Evolutionary conservation across 2,113 vertebrate genomes (phyloP), one percentile per base, ranked within the genome.

Genomic region (Nothobranchius furzeri): DNA sequence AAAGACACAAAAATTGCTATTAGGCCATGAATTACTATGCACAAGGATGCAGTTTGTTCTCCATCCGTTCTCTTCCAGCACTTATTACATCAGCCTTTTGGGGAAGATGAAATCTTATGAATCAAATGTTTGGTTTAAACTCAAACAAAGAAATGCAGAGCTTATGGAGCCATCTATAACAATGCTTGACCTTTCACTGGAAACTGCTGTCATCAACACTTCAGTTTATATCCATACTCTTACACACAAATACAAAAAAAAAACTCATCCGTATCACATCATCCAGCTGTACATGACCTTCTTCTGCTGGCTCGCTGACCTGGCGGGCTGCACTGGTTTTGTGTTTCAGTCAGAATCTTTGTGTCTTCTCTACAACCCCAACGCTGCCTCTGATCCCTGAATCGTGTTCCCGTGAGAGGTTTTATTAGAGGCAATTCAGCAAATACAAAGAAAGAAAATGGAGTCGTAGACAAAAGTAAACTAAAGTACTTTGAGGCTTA

Each of bases 1-100:
- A 64, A 52, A 70, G 40, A 56, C 43, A 58, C 24, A 64, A 59
- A 68, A 35, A 64, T 43, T 3, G 6, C 81, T 71, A 77, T 82
- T 74, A 76, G 53, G 77, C 66, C 85, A 49, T 85, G 80, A 80
- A 69, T 87, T 85, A 85, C 58, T 72, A 67, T 24, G 45, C 82
- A 78, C 65, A 56, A 53, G 81, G 78, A 81, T 47, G 53, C 50
- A 25, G 68, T 81, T 88, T 70, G 84, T 82, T 87, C 81, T 78
- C 78, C 82, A 59, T 67, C 66, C 2, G 49, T 72, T 65, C 15
- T 63, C 69, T 4, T 73, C 64, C 81, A 70, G 60, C 30, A 66
- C 66, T 69, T 72, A 63, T 64, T 57, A 77, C 72, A 78, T 11
- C 61, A 50, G 56, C 25, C 81, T 53, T 76, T 10, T 24, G 78